A percentile compares a stretch with the other conserved stretches of the same genome.
Evolutionary conservation across 2,888 invertebrate genomes (phyloP).

Genomic region (Cacoxenus indagator): DNA sequence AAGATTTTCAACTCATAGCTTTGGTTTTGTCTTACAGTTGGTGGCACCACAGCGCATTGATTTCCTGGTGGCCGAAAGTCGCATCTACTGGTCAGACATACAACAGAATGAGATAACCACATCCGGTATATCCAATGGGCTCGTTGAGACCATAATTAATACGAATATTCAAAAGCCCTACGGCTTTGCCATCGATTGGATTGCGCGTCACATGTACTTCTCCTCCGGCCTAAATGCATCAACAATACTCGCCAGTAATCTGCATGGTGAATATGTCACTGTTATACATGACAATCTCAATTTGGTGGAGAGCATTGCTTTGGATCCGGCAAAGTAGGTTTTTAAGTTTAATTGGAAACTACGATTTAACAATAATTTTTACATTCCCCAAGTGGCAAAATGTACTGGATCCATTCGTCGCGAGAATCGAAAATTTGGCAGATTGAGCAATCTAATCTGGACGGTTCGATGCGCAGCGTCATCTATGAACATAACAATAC

Average conservation of each 20-base stretch:
- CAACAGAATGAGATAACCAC: constrained; percentile 82
- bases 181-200: constrained; percentile 88
- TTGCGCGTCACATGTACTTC: constrained; percentile 76
- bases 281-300: constrained; percentile 66
- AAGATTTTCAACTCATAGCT: neutral
- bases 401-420: constrained; percentile 74
- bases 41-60: constrained; percentile 80
- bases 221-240: constrained; percentile 73
- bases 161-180: constrained; percentile 73
- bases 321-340: constrained; percentile 76
- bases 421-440: constrained; percentile 66
- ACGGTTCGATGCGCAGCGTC: constrained; percentile 73
- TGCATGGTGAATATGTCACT: constrained; percentile 80
- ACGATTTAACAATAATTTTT: neutral
- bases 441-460: constrained; percentile 78
- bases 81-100: constrained; percentile 84
- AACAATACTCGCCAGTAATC: constrained; percentile 78
- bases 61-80: constrained; percentile 76
- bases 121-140: constrained; percentile 77
- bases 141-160: constrained; percentile 81
- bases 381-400: constrained; percentile 70
- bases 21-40: constrained; percentile 70
- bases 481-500: constrained; percentile 58
- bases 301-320: constrained; percentile 77
- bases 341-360: neutral